phyloP scores from a whole-genome alignment of 2,888 invertebrate species.

The Baccha elongata region DNA sequence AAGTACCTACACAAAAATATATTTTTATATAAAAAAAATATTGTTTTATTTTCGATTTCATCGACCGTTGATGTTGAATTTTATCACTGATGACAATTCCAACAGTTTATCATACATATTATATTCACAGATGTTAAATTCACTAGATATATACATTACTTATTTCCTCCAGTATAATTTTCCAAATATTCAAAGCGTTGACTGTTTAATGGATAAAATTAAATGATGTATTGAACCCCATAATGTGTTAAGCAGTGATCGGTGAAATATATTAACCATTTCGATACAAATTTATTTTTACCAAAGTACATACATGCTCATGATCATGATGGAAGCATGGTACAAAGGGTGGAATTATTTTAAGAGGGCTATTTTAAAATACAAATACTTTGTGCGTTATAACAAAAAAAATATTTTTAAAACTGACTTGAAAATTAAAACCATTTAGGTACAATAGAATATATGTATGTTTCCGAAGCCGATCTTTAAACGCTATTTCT shows the following conservation, averaged over 20 bases:
- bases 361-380: too few species aligned
- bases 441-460: too few species aligned
- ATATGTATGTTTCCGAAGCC: too few species aligned
- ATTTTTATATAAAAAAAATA: too few species aligned
- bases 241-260: slow-evolving; percentile 49
- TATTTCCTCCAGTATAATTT: too few species aligned
- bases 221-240: slow-evolving; percentile 54
- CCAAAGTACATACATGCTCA: slow-evolving; percentile 55
- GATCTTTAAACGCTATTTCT: too few species aligned
- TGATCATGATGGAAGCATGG: slow-evolving; percentile 29
- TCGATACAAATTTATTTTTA: slow-evolving; percentile 58
- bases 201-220: slow-evolving; percentile 59
- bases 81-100: neutral
- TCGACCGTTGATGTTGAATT: neutral
- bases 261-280: slow-evolving; percentile 11
- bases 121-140: neutral
- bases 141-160: neutral
- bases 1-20: too few species aligned
- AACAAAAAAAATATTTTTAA: too few species aligned
- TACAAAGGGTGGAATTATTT: neutral
- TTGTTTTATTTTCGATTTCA: too few species aligned
- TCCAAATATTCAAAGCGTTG: slow-evolving; percentile 51
- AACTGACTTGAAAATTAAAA: too few species aligned
- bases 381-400: too few species aligned
- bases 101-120: neutral